Conservation (phyloP, 2,797 vertebrate genomes). For the Rhinogobio ventralis region DNA sequence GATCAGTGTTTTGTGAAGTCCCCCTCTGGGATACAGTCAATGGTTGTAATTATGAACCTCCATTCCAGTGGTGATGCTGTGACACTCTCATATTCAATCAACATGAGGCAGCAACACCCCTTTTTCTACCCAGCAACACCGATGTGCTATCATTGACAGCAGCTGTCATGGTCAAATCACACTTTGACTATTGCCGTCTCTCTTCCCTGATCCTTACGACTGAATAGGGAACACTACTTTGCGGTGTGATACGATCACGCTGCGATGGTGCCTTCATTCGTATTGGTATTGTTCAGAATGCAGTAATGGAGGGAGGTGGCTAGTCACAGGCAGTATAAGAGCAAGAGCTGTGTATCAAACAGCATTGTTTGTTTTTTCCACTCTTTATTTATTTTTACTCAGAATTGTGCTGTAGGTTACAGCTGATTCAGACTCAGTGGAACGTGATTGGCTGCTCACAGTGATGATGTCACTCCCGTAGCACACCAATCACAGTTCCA, state of each 20-base stretch:
- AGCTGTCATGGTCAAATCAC: conserved; percentile 64
- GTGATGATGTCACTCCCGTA: conserved; percentile 43
- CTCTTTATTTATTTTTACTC: conserved; percentile 30
- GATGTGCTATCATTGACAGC: conserved; percentile 60
- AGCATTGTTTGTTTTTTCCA: neutral
- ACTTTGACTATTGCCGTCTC: conserved; percentile 49
- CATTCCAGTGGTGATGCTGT: conserved; percentile 54
- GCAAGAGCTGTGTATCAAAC: neutral
- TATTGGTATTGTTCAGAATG: conserved; percentile 26
- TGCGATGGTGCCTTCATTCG: neutral
- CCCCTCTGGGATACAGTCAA: conserved; percentile 43
- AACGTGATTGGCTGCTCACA: conserved; percentile 36
- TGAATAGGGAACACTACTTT: conserved; percentile 6
- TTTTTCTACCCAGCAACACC: conserved; percentile 66
- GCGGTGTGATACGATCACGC: conserved; percentile 12
- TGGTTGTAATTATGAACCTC: conserved; percentile 50
- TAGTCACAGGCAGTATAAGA: neutral
- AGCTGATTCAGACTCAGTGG: conserved; percentile 27
- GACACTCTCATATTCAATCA: conserved; percentile 61
- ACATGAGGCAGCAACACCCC: conserved; percentile 63
- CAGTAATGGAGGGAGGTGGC: conserved; percentile 31
- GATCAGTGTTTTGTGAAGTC: conserved; percentile 48
- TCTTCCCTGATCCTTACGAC: conserved; percentile 41
- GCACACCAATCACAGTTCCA: conserved; percentile 28
- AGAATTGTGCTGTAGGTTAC: conserved; percentile 21